These are phyloP conservation scores for Liodrosophila aerea DNA, from an alignment of 2,888 invertebrate species.

Conservation along the genomic window DNA sequence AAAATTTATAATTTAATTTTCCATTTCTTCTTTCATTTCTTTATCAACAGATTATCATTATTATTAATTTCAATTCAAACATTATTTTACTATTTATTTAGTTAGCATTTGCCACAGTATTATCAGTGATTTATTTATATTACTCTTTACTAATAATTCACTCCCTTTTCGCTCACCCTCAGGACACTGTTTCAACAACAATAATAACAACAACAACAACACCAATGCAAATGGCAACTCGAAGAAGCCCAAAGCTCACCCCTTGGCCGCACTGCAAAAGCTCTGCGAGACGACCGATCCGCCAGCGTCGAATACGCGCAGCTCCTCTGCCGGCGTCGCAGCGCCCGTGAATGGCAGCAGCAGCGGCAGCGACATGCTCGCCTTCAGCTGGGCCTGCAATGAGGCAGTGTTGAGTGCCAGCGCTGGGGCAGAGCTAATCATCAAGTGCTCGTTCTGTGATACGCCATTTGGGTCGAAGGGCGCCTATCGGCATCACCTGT, in stretches of 20 bases:
- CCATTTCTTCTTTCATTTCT: too few species aligned
- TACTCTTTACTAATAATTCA: neutral
- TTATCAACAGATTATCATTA: too few species aligned
- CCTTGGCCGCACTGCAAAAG: conserved; percentile 96
- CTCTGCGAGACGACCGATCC: conserved; percentile 96
- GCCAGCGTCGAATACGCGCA: conserved; percentile 80
- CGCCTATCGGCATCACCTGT: conserved; percentile 97
- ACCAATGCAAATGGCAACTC: conserved; percentile 26
- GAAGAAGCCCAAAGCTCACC: conserved; percentile 87
- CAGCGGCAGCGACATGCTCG: conserved; percentile 85
- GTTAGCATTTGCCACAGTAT: too few species aligned
- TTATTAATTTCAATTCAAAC: too few species aligned
- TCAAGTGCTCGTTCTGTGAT: conserved; percentile 97
- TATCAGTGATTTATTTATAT: too few species aligned
- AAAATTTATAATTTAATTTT: too few species aligned
- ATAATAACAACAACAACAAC: conserved; percentile 53
- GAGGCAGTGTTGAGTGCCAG: conserved; percentile 91
- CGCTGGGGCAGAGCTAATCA: conserved; percentile 88
- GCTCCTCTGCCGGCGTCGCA: conserved; percentile 18
- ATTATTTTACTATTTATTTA: too few species aligned
- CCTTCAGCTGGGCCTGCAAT: conserved; percentile 97
- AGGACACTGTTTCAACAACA: conserved; percentile 59
- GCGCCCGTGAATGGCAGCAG: conserved; percentile 1
- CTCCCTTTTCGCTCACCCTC: neutral
- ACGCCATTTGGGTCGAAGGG: conserved; percentile 98